Percentiles rank a stretch among this genome's conserved stretches.
phyloP scores from a whole-genome alignment of 1,140 invertebrate species.

The Drosophila azteca region DNA sequence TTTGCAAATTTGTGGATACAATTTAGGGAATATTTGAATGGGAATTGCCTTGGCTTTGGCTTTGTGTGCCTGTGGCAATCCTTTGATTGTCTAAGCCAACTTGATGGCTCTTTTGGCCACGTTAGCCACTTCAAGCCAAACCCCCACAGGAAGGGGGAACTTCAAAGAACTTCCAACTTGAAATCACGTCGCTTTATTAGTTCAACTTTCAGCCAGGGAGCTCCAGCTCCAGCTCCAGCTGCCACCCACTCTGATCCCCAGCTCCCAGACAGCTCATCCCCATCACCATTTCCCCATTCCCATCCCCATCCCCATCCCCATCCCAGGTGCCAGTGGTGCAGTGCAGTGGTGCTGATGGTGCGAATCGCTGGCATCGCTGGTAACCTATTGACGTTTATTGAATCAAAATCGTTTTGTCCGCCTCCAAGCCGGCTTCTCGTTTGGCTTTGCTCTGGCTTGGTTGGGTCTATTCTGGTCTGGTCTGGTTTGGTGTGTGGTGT shows the following conservation, averaged over 20 bases:
- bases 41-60: neutral
- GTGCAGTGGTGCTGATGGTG: neutral
- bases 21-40: no score
- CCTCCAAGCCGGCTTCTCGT: conserved; percentile 21
- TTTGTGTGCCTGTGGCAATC: neutral
- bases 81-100: conserved; percentile 37
- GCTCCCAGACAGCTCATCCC: conserved; percentile 22
- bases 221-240: conserved; percentile 16
- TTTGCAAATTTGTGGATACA: no score
- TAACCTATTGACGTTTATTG: conserved; percentile 76
- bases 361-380: conserved; percentile 7
- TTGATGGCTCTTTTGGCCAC: conserved; percentile 51
- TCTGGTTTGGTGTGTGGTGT: no score
- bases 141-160: neutral
- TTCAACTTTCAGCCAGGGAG: conserved; percentile 33
- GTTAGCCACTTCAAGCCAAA: conserved; percentile 40
- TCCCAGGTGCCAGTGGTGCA: neutral
- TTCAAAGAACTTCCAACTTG: conserved; percentile 43
- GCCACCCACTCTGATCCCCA: conserved; percentile 20
- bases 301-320: neutral
- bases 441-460: conserved; percentile 6
- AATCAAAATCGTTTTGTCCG: conserved; percentile 71
- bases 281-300: neutral
- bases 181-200: conserved; percentile 64
- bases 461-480: neutral